A percentile compares a stretch with the other conserved stretches of the same genome.
Conservation (phyloP, 2,888 invertebrate genomes). For the Exephanes ischioxanthus region DNA sequence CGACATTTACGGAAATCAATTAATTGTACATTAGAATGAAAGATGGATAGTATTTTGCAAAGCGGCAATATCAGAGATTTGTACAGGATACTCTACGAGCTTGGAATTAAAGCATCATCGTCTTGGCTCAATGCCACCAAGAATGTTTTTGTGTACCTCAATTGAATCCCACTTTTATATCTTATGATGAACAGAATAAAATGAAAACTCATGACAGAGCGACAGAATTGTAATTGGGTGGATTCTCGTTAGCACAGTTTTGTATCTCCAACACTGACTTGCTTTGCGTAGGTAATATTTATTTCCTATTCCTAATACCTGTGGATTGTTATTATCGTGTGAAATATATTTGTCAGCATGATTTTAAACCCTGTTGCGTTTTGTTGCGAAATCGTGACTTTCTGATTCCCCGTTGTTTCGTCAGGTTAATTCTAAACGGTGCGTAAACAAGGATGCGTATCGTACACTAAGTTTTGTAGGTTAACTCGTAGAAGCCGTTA, state of each 20-base stretch:
- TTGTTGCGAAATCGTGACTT: too few relatives aligned
- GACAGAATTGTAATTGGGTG: not conserved
- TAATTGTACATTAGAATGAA: not conserved
- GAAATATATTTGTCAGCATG: conserved; percentile 43
- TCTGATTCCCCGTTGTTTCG: too few relatives aligned
- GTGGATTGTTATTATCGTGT: conserved; percentile 2
- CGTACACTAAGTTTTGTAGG: not conserved
- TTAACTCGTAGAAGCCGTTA: not conserved
- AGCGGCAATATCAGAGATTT: not conserved
- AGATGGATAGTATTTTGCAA: not conserved
- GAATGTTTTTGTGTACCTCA: not conserved
- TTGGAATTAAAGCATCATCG: not conserved
- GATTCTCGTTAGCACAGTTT: not conserved
- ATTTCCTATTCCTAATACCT: conserved; percentile 1
- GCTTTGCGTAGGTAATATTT: conserved; percentile 26
- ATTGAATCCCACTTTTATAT: not conserved
- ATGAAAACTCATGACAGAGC: not conserved
- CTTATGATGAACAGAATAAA: conserved; percentile 1
- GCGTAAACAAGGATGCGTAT: not conserved
- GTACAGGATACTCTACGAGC: not conserved
- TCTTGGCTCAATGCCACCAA: not conserved
- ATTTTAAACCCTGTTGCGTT: not conserved
- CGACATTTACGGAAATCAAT: not conserved
- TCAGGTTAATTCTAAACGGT: not conserved
- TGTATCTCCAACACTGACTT: not conserved